These are phyloP conservation scores for Notospermus geniculatus DNA, from an alignment of 1,140 invertebrate genomes.

Conservation along the genomic window DNA sequence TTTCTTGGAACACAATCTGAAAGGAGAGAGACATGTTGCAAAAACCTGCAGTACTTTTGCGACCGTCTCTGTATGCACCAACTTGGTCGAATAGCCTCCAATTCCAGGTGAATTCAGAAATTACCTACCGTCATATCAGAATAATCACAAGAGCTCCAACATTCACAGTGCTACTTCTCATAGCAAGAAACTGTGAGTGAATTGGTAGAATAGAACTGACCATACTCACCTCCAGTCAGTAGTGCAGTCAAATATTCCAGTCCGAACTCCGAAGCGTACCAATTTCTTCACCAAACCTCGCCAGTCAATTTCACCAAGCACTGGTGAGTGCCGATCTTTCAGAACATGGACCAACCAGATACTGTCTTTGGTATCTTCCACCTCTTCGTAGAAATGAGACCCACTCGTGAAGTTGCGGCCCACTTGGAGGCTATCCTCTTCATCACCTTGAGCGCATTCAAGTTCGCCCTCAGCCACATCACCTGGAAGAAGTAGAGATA, in stretches of 20 bases:
- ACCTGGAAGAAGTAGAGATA: constrained; percentile 32
- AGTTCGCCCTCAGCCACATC: constrained; percentile 47
- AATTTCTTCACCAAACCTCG: constrained; percentile 52
- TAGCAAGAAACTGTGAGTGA: too few species aligned
- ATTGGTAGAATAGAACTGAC: too few species aligned
- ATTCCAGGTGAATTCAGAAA: too few species aligned
- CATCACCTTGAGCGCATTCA: constrained; percentile 23
- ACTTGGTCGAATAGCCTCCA: too few species aligned
- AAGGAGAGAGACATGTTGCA: constrained; percentile 17
- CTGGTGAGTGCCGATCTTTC: constrained; percentile 26
- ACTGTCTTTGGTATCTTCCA: constrained; percentile 63
- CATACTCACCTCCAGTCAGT: constrained; percentile 52
- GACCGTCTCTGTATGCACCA: too few species aligned
- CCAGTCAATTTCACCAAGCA: constrained; percentile 40
- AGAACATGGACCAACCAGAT: constrained; percentile 61
- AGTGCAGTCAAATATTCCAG: constrained; percentile 59
- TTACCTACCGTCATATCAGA: too few species aligned
- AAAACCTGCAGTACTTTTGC: too few species aligned
- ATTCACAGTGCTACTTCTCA: too few species aligned
- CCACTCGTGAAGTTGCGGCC: constrained; percentile 58
- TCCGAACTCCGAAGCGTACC: constrained; percentile 57
- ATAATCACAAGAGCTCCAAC: too few species aligned
- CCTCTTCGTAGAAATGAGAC: constrained; percentile 59
- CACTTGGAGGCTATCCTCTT: constrained; percentile 21
- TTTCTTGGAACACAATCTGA: constrained; percentile 58